Base-by-base conservation (phyloP, 2,797 vertebrate species). In the Sciaenops ocellatus region DNA sequence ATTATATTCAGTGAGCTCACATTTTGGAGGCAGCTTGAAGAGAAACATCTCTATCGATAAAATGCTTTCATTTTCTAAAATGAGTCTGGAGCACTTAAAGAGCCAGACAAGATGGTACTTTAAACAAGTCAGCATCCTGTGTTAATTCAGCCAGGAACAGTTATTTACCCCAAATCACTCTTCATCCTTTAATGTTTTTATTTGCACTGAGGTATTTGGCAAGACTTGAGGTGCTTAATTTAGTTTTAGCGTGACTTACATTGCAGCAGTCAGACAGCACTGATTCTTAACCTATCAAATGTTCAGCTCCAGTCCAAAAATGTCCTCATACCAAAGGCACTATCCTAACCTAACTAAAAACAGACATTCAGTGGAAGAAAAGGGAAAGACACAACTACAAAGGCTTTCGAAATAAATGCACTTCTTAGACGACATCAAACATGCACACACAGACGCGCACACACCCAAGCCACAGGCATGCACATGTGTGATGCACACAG, bases 231-330 rank as follows among this genome's bases (percentile, higher is more conserved):
- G 38, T 22, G 20, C 38, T 63, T 80, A 9, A 68, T 72, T 71
- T 74, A 65, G 66, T 42, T 54, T 56, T 44, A 76, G 41, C 7
- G 13, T 44, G 13, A 61, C 28, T 63, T 48, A 66, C 78, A 80
- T 67, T 61, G 57, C 69, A 85, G 83, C 80, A 69, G 65, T 30
- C 44, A 51, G 64, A 75, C 67, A 77, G 42, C 65, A 76, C 64
- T 47, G 20, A 71, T 66, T 73, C 48, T 38, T 20, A 57, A 71
- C 42, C 65, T 66, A 76, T 85, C 55, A 82, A 68, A 77, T 57
- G 78, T 61, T 64, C 63, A 59, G n/a, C 24, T 64, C 51, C 57
- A 48, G 73, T 74, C 83, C 83, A 89, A 80, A 81, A 80, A 85
- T 80, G 54, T 83, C 66, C 67, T 83, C 78, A 76, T 66, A 52